Conservation (phyloP, 1,140 invertebrate genomes). For the Apis florea region DNA sequence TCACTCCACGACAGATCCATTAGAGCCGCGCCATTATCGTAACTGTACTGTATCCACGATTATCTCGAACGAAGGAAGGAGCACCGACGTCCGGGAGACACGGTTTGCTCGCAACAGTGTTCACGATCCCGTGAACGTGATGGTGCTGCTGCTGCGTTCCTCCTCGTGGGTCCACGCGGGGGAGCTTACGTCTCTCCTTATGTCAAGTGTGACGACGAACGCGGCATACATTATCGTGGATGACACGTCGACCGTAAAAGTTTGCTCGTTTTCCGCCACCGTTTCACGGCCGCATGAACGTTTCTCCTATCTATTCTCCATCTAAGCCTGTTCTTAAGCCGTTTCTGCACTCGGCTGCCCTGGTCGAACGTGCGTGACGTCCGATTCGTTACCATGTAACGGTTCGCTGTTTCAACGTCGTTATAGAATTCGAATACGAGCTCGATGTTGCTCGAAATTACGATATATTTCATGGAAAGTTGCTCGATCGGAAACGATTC, state of each 20-base stretch:
- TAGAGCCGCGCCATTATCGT: conserved; percentile 68
- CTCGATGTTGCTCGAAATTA: not conserved
- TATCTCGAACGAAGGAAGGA: conserved; percentile 41
- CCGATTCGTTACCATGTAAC: conserved; percentile 6
- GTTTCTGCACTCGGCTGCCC: conserved; percentile 4
- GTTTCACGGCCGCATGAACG: conserved; percentile 3
- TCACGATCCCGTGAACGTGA: conserved; percentile 48
- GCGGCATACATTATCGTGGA: conserved; percentile 26
- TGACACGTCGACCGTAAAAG: conserved; percentile 39
- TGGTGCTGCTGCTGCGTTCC: conserved; percentile 5
- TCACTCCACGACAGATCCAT: conserved; percentile 60
- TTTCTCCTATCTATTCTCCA: not conserved
- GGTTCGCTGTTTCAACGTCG: not conserved
- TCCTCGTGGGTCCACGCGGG: conserved; percentile 57
- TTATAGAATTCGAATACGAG: not conserved
- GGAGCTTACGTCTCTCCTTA: conserved; percentile 23
- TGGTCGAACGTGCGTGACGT: conserved; percentile 31
- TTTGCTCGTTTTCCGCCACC: conserved; percentile 35
- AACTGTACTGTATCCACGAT: conserved; percentile 68
- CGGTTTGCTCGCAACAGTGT: conserved; percentile 40
- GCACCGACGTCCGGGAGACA: conserved; percentile 64
- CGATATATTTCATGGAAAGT: no score
- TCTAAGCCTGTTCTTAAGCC: not conserved
- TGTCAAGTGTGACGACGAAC: conserved; percentile 59
- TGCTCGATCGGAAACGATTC: no score